Evolutionary conservation across 2,797 vertebrate genomes (phyloP), one percentile per base, ranked within the genome.

Genomic region (Ceyx erithaca): DNA sequence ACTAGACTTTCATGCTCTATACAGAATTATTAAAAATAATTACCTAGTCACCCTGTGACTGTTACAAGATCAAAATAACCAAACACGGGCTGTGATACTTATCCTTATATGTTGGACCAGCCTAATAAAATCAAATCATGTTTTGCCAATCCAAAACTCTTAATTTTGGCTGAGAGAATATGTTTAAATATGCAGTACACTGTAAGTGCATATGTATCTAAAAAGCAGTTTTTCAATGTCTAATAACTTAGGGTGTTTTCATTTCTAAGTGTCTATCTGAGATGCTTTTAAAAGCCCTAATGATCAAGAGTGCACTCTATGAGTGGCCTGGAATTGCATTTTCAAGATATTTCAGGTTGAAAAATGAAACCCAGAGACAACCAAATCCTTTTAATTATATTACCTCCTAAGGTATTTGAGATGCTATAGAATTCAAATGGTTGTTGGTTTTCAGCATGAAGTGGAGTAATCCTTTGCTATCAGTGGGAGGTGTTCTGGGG

Each of bases 161-260:
- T 21, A 5, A 14, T 63, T 85, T 75, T 71, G 52, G 4, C 41
- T 6, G 2, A 3, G 2, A 20, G 12, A 66, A 63, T 41, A 12
- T 45, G 20, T 61, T 82, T 52, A 45, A 62, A 51, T 23, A 16
- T 21, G 31, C 16, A 62, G 18, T 17, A 31, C 7, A 0, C 12
- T 23, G 6, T 33, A 33, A 70, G 28, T 58, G 8, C 21, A 10
- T 6, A 5, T 1, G 0, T 20, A 28, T 5, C 33, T 57, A 4
- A 30, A 41, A 80, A 89, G 33, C 4, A 17, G 11, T 52, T 54
- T 46, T 51, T 57, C 16, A 22, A 1, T 19, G 17, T 48, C 13
- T 86, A 7, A 4, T 30, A 30, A 13, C 20, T 41, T 33, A 25
- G 31, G 13, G 11, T 58, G 8, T 52, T 69, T 80, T 64, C 1